phyloP scores from a whole-genome alignment of 2,113 vertebrate genomes.

The Scomber scombrus region DNA sequence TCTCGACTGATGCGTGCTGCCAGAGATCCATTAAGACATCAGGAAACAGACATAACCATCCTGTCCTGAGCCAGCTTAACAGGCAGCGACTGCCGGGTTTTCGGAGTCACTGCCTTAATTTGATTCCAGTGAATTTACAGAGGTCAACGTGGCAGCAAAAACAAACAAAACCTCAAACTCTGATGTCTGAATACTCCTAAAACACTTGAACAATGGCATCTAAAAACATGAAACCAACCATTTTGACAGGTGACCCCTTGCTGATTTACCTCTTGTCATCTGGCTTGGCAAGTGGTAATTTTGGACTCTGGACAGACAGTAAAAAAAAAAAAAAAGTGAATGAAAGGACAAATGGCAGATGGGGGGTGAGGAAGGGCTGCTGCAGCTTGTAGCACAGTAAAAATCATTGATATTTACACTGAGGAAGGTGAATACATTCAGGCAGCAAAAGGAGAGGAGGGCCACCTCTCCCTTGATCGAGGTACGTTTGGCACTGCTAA shows the following conservation, averaged over 20 bases:
- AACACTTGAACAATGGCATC: background rate
- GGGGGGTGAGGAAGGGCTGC: background rate
- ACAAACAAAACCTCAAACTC: background rate
- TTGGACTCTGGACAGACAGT: slow-evolving; percentile 6
- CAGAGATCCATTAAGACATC: background rate
- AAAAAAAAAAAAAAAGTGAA: slow-evolving; percentile 1
- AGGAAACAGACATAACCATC: background rate
- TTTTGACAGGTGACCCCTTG: slow-evolving; percentile 1
- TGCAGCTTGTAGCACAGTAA: slow-evolving; percentile 73
- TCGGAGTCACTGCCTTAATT: background rate
- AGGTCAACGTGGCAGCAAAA: no score
- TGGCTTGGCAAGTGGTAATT: slow-evolving; percentile 3
- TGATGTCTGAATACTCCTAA: background rate
- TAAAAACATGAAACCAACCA: background rate
- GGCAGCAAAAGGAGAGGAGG: slow-evolving; percentile 72
- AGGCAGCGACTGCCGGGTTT: background rate
- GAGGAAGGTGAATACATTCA: slow-evolving; percentile 86
- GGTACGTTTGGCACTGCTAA: slow-evolving; percentile 86
- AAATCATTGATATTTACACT: slow-evolving; percentile 82
- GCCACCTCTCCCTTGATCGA: slow-evolving; percentile 61
- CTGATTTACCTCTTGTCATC: background rate
- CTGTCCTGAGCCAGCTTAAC: background rate
- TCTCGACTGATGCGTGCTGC: background rate
- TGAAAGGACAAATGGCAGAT: slow-evolving; percentile 19
- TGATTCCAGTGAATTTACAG: background rate